Evolutionary conservation across 2,888 invertebrate species (phyloP).

Genomic region (Drosophila subquinaria): DNA sequence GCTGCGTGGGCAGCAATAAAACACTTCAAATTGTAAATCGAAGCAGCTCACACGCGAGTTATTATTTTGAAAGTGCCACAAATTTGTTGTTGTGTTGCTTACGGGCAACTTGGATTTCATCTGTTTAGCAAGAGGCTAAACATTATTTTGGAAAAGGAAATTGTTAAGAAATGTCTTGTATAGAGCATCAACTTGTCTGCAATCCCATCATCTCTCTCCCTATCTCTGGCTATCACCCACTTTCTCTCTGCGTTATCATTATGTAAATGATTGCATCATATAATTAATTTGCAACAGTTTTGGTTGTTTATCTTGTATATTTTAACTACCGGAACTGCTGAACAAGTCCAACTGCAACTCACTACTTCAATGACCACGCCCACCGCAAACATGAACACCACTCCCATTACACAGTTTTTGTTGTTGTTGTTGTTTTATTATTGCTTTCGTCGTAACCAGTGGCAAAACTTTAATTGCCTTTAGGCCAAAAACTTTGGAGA

Average conservation of each 20-base stretch:
- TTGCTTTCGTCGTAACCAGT: constrained; percentile 24
- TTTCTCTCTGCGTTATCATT: background rate
- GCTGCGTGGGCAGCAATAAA: too few relatives aligned
- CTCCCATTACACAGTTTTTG: constrained; percentile 1
- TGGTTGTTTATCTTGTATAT: constrained; percentile 24
- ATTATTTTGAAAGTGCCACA: too few relatives aligned
- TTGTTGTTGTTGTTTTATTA: constrained; percentile 23
- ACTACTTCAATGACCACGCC: constrained; percentile 30
- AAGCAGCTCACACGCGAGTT: too few relatives aligned
- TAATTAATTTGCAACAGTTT: constrained; percentile 11
- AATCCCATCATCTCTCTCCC: too few relatives aligned
- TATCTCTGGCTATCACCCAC: background rate
- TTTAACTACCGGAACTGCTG: constrained; percentile 30
- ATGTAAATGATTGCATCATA: constrained; percentile 11
- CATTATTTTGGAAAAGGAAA: too few relatives aligned
- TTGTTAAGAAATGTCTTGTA: too few relatives aligned
- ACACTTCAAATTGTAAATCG: too few relatives aligned
- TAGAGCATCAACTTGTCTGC: too few relatives aligned
- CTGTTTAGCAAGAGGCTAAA: too few relatives aligned
- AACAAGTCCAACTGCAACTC: constrained; percentile 16
- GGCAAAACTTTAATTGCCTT: constrained; percentile 78
- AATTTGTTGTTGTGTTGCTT: too few relatives aligned
- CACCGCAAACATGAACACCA: constrained; percentile 5
- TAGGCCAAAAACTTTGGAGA: constrained; percentile 63
- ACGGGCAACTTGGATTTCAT: too few relatives aligned